phyloP scores from a whole-genome alignment of 2,113 vertebrate species.

The Odocoileus hemionus region DNA sequence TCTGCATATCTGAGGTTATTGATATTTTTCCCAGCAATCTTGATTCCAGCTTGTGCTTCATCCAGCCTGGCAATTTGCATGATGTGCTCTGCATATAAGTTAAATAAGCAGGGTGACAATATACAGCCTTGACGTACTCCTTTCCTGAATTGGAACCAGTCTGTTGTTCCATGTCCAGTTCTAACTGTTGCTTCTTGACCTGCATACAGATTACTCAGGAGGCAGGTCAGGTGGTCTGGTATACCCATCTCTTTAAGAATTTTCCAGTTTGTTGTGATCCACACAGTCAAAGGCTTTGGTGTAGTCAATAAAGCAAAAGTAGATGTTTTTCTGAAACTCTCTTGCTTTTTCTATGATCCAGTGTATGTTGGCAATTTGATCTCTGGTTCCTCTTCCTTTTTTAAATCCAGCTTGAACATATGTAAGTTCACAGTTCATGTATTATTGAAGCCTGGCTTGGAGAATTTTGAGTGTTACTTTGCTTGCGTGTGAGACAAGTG shows the following conservation, averaged over 20 bases:
- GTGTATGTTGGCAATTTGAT: neutral
- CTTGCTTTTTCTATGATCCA: neutral
- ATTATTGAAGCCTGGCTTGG: neutral
- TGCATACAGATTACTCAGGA: neutral
- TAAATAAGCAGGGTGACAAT: neutral
- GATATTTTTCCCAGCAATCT: neutral
- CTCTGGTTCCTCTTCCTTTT: neutral
- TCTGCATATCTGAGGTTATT: neutral
- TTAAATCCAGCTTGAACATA: neutral
- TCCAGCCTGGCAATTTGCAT: neutral
- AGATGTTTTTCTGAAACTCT: neutral
- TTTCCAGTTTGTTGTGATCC: neutral
- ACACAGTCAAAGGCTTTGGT: neutral
- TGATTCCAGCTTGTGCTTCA: neutral
- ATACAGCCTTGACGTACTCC: neutral
- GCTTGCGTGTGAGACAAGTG: neutral
- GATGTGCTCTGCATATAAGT: neutral
- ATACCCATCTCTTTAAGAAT: neutral
- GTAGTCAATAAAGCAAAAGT: neutral
- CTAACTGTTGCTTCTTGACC: neutral
- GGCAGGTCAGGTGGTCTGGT: neutral
- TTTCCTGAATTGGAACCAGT: neutral
- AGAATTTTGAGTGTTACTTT: neutral
- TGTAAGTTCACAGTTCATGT: neutral
- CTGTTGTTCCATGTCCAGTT: neutral